These are phyloP conservation scores for Cydia splendana DNA, from an alignment of 1,140 invertebrate species.

Conservation along the genomic window DNA sequence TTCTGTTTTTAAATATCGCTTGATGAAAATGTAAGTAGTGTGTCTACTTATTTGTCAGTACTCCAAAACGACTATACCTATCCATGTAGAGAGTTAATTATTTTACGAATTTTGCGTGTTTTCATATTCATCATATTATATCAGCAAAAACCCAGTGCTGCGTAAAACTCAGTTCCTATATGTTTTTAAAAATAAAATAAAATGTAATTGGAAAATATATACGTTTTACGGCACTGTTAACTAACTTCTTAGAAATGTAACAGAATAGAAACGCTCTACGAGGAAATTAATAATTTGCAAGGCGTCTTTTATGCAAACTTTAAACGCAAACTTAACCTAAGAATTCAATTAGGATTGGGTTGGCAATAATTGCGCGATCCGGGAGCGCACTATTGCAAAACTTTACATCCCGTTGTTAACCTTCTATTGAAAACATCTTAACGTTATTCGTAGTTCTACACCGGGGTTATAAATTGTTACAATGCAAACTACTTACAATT, in stretches of 20 bases:
- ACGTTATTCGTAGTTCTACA: conserved; percentile 70
- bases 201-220: no score
- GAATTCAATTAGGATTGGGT: conserved; percentile 76
- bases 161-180: no score
- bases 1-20: conserved; percentile 54
- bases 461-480: conserved; percentile 70
- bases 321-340: conserved; percentile 71
- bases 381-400: conserved; percentile 72
- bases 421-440: conserved; percentile 78
- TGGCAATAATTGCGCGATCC: conserved; percentile 75
- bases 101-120: no score
- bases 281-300: conserved; percentile 68
- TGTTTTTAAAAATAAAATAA: no score
- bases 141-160: no score
- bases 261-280: conserved; percentile 58
- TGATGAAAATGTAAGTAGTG: conserved; percentile 2
- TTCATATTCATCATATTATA: no score
- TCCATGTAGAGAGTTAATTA: no score
- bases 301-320: conserved; percentile 72
- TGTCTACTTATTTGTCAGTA: neutral
- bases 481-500: conserved; percentile 66
- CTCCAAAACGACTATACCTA: no score
- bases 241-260: conserved; percentile 16
- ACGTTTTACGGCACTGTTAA: no score
- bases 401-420: conserved; percentile 73